These are phyloP conservation scores for Pyralis farinalis DNA, from an alignment of 2,888 invertebrate species.

Conservation along the genomic window DNA sequence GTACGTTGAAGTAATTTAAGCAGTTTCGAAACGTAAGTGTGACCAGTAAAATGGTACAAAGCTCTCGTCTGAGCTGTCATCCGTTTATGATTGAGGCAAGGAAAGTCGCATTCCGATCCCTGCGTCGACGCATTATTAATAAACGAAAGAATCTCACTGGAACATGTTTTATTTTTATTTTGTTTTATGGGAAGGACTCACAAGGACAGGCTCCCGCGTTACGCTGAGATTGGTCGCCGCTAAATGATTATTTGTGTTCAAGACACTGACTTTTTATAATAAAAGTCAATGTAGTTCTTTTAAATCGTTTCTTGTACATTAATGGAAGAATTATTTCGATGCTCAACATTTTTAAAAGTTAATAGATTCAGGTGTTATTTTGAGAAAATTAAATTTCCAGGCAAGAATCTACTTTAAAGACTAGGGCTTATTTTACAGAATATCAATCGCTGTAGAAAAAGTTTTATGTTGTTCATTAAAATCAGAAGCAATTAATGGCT, in stretches of 20 bases:
- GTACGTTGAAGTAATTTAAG: constrained; percentile 7
- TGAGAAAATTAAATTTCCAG: too few species aligned
- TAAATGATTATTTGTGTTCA: constrained; percentile 52
- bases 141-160: constrained; percentile 20
- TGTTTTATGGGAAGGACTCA: constrained; percentile 36
- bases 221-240: constrained; percentile 56
- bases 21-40: constrained; percentile 9
- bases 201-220: constrained; percentile 58
- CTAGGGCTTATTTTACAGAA: too few species aligned
- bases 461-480: too few species aligned
- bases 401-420: too few species aligned
- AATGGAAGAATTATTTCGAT: neutral
- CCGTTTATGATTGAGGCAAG: constrained; percentile 56
- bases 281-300: too few species aligned
- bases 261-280: constrained; percentile 8
- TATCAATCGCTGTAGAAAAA: too few species aligned
- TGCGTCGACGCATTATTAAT: constrained; percentile 30
- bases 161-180: constrained; percentile 47
- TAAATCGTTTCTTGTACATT: neutral
- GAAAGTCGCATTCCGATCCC: constrained; percentile 54
- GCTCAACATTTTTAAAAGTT: too few species aligned
- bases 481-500: too few species aligned
- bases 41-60: constrained; percentile 45
- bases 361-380: too few species aligned
- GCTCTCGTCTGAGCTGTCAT: constrained; percentile 43